These are phyloP conservation scores for Clangula hyemalis DNA, from an alignment of 2,797 vertebrate species.

Conservation along the genomic window DNA sequence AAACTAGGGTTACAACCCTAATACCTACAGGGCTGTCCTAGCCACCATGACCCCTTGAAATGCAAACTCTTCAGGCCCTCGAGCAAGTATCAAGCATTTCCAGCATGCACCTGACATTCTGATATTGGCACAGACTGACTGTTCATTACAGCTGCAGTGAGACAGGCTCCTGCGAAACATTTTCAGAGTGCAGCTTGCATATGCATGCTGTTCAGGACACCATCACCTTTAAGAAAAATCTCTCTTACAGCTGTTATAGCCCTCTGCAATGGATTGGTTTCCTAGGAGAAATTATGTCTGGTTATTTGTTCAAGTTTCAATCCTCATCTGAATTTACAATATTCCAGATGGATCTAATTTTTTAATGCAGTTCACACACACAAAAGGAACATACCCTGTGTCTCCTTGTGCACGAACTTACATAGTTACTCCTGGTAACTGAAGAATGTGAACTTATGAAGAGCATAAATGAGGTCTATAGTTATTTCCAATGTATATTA, in stretches of 20 bases:
- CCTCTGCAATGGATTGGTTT: background rate
- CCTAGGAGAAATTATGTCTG: background rate
- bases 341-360: background rate
- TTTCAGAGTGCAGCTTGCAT: fast-evolving
- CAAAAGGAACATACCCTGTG: background rate
- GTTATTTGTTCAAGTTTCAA: background rate
- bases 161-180: background rate
- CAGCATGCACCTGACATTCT: background rate
- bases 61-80: background rate
- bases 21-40: background rate
- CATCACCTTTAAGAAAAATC: background rate
- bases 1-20: background rate
- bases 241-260: background rate
- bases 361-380: background rate
- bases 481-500: background rate
- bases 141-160: background rate
- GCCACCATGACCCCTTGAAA: fast-evolving
- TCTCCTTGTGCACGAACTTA: background rate
- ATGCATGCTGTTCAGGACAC: background rate
- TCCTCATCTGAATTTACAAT: background rate
- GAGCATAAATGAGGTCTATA: background rate
- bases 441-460: background rate
- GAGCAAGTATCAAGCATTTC: fast-evolving
- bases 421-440: background rate
- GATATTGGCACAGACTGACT: background rate